Base-by-base conservation (phyloP, 2,888 invertebrate species). In the Dynastes grantii region DNA sequence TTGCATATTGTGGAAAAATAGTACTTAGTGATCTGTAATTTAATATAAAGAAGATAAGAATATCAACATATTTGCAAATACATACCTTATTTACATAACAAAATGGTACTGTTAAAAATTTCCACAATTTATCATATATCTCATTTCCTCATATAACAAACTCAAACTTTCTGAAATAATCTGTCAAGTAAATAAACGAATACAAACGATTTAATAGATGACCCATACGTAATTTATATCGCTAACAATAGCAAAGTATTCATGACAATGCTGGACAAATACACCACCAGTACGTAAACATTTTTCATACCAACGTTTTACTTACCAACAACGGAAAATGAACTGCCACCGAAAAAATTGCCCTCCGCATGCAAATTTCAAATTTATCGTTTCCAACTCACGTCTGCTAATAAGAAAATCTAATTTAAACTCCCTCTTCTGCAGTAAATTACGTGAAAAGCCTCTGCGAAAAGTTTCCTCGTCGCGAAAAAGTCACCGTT, bases 321-420 rank as follows among this genome's bases (percentile, higher is more conserved):
- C 2, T 45, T 8, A 45, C 45, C 11, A 45, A 45, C 0, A 45
- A 45, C 45, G 45, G 32, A 45, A 8, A 45, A 45, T 8, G 45
- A 11, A 45, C 45, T 8, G 45, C 45, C 53, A 13, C n/a, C 16
- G 53, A 53, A 53, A 53, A 53, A 53, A 16, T 16, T 53, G 16
- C 61, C 29, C 22, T 61, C 22, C 6, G 6, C 27, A 61, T 61
- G 29, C 61, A 61, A 61, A 61, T 61, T 61, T 61, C 29, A 22
- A 61, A 61, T 29, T 61, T 61, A 61, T 61, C 22, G 61, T 9
- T 27, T 61, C 45, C 67, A 67, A 67, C 40, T 67, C 67, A 67
- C 67, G 67, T 40, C 16, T 37, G 67, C 45, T 67, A 45, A 67
- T 67, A 67, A 37, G 67, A 67, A 67, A 67, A 67, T 45, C 67